Conservation (phyloP, 1,140 invertebrate species). For the Caenorhabditis brenneri region DNA sequence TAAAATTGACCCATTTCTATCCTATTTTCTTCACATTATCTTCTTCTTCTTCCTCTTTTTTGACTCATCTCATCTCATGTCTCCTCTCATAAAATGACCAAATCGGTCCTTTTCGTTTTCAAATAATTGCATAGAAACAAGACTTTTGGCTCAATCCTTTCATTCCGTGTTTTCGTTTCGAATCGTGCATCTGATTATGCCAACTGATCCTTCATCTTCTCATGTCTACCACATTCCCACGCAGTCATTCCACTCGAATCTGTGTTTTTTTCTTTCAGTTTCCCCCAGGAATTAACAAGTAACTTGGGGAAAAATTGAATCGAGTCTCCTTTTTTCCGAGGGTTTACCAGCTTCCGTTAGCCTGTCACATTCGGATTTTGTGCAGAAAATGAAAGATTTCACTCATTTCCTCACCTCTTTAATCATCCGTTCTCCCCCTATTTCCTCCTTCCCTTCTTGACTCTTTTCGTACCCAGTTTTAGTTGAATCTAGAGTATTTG, state of each 20-base stretch:
- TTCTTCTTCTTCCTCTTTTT: neutral
- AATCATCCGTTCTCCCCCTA: neutral
- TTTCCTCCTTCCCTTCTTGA: neutral
- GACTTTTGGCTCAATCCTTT: neutral
- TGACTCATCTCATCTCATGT: neutral
- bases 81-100: neutral
- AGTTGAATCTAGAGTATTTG: too few relatives aligned
- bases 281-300: neutral
- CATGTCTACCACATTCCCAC: neutral
- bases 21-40: neutral
- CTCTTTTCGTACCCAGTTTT: neutral
- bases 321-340: neutral
- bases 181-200: slow-evolving; percentile 4
- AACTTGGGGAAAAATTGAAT: neutral
- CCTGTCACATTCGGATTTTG: neutral
- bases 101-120: neutral
- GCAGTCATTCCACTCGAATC: neutral
- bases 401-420: slow-evolving; percentile 23
- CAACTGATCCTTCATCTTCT: neutral
- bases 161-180: neutral
- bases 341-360: neutral
- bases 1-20: neutral
- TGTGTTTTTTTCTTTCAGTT: neutral
- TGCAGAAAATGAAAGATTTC: slow-evolving; percentile 25
- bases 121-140: slow-evolving; percentile 19